Conservation (phyloP, 2,113 vertebrate species). For the Leucosticte australis region DNA sequence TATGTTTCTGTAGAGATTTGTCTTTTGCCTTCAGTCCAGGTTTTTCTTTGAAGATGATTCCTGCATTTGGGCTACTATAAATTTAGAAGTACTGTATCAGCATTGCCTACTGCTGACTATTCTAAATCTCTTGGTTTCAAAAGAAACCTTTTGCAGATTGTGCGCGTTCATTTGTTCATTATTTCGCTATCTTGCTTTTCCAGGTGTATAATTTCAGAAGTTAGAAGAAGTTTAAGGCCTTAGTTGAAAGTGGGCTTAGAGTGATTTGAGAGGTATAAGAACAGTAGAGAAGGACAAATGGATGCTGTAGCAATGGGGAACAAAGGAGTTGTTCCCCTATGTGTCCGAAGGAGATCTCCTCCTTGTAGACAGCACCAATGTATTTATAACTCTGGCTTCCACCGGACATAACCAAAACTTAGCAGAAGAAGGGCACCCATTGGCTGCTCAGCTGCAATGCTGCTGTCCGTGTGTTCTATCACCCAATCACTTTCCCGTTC, state of each 20-base stretch:
- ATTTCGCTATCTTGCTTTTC: background rate
- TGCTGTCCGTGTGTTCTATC: background rate
- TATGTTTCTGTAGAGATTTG: background rate
- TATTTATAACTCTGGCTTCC: background rate
- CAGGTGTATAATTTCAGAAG: background rate
- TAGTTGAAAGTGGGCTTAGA: background rate
- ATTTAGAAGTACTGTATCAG: background rate
- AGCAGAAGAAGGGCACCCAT: background rate
- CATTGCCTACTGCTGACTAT: background rate
- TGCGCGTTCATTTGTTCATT: background rate
- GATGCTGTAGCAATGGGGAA: background rate
- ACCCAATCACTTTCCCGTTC: background rate
- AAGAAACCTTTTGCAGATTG: background rate
- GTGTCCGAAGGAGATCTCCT: background rate
- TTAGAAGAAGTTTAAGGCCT: background rate
- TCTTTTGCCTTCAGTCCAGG: background rate
- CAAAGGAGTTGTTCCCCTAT: background rate
- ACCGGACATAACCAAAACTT: background rate
- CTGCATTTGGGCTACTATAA: background rate
- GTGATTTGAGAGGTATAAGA: background rate
- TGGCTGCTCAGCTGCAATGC: background rate
- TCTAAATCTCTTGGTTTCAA: background rate
- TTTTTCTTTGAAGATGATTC: background rate
- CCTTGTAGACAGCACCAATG: background rate
- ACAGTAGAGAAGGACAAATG: background rate